Conservation (phyloP, 1,140 invertebrate species). For the Ceratitis capitata region DNA sequence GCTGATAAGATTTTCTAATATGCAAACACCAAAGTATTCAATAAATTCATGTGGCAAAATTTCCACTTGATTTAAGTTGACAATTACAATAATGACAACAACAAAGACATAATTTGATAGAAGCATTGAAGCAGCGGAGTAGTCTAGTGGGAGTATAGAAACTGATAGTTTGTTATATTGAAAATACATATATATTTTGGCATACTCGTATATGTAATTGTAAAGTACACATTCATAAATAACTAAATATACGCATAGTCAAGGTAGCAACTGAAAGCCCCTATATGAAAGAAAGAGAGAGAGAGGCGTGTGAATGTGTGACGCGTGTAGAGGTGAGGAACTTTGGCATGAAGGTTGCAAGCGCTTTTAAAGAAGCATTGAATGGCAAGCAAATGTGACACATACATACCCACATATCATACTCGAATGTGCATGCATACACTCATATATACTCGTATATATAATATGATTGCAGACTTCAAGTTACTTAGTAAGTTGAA, state of each 20-base stretch:
- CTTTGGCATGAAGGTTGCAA: neutral
- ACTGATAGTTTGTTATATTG: neutral
- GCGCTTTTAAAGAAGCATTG: neutral
- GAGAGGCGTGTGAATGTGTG: neutral
- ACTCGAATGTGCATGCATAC: neutral
- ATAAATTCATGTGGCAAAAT: neutral
- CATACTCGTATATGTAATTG: neutral
- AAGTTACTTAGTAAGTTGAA: constrained; percentile 6
- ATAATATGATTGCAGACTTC: neutral
- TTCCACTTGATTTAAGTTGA: constrained; percentile 10
- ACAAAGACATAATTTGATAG: neutral
- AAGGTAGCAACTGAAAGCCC: too few relatives aligned
- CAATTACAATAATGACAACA: neutral
- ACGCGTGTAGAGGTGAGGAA: neutral
- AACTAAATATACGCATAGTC: neutral
- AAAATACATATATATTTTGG: neutral
- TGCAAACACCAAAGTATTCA: neutral
- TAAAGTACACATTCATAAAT: neutral
- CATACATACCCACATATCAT: neutral
- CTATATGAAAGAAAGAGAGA: too few relatives aligned
- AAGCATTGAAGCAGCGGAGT: neutral
- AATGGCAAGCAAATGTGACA: neutral
- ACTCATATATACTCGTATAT: neutral
- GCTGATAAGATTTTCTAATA: neutral
- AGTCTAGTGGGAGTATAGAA: neutral